Evolutionary conservation across 1,140 invertebrate genomes (phyloP).

Genomic region (Atta colombica): DNA sequence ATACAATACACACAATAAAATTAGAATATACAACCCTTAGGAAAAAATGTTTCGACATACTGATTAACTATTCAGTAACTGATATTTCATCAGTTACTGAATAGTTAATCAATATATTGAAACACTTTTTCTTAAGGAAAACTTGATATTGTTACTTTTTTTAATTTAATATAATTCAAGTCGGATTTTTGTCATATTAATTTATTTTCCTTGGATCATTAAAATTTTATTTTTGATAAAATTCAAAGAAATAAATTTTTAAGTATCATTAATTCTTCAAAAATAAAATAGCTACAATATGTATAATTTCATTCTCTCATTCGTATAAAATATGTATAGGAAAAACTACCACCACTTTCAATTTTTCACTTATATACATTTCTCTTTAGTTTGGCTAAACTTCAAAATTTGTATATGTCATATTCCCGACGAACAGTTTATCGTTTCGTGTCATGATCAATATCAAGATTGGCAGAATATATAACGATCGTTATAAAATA

Average conservation of each 20-base stretch:
- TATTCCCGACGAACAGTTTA: neutral
- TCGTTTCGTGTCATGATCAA: constrained; percentile 29
- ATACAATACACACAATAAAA: no score
- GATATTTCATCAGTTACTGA: no score
- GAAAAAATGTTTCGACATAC: no score
- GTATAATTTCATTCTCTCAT: neutral
- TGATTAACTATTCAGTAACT: no score
- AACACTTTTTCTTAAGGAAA: no score
- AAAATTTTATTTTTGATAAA: neutral
- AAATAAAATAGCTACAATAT: neutral
- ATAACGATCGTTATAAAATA: constrained; percentile 40
- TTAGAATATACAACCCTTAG: no score
- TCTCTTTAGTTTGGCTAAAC: neutral
- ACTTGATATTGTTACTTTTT: no score
- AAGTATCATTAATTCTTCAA: constrained; percentile 1
- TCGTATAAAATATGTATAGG: neutral
- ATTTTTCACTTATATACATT: neutral
- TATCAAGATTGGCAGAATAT: constrained; percentile 42
- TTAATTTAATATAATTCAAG: neutral
- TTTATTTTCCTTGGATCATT: neutral
- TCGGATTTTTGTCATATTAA: no score
- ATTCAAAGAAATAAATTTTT: neutral
- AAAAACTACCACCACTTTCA: neutral
- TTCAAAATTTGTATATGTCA: neutral
- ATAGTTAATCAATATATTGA: no score